A percentile compares a stretch with the other conserved stretches of the same genome.
Conservation (phyloP, 2,888 invertebrate species). For the Dasysyrphus albostriatus region DNA sequence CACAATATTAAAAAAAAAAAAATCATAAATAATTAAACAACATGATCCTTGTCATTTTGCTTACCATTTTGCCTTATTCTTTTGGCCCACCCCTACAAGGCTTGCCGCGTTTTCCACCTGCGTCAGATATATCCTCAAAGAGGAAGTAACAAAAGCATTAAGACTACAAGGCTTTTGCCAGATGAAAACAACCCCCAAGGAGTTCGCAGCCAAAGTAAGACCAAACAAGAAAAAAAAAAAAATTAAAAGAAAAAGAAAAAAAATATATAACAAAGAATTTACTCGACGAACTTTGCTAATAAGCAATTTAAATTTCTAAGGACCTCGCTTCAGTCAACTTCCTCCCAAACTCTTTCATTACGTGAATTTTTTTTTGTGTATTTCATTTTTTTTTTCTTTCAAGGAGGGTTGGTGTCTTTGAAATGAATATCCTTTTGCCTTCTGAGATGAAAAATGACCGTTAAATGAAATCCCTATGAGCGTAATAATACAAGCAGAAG, state of each 20-base stretch:
- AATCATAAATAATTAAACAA: slow-evolving; percentile 48
- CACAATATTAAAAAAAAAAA: slow-evolving; percentile 11
- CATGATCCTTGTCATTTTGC: slow-evolving; percentile 57
- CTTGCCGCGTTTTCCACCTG: slow-evolving; percentile 35
- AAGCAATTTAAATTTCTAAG: slow-evolving; percentile 76
- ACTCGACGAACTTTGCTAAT: slow-evolving; percentile 72
- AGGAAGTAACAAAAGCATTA: slow-evolving; percentile 49
- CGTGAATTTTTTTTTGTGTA: not conserved
- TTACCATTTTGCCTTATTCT: slow-evolving; percentile 12
- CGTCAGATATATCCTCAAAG: slow-evolving; percentile 11
- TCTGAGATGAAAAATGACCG: slow-evolving; percentile 68
- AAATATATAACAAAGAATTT: slow-evolving; percentile 35
- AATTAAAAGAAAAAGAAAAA: slow-evolving; percentile 8
- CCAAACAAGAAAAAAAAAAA: slow-evolving; percentile 17
- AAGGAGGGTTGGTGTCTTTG: slow-evolving; percentile 37
- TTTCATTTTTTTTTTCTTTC: not conserved
- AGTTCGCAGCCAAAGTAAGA: slow-evolving; percentile 32
- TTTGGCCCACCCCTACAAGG: not conserved
- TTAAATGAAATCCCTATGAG: slow-evolving; percentile 66
- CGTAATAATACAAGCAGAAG: slow-evolving; percentile 45
- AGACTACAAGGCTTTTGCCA: slow-evolving; percentile 17
- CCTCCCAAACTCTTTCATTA: slow-evolving; percentile 64
- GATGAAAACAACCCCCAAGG: slow-evolving; percentile 47
- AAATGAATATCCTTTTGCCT: slow-evolving; percentile 51
- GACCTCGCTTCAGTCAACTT: slow-evolving; percentile 56